Percentiles rank a stretch among this genome's conserved stretches.
These are phyloP conservation scores for Hydraecia micacea DNA, from an alignment of 2,888 invertebrate species.

Conservation along the genomic window DNA sequence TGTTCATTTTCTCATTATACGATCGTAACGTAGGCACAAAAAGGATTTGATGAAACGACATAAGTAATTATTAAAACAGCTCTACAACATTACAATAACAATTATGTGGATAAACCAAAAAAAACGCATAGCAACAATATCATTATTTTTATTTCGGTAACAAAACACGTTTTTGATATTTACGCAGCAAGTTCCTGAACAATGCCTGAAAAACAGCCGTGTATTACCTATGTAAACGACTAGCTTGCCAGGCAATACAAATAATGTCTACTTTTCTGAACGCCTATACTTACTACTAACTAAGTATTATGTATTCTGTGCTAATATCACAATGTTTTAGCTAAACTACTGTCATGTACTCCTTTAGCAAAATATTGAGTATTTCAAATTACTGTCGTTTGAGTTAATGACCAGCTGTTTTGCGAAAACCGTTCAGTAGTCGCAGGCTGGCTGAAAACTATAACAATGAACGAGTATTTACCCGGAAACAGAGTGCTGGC, in stretches of 20 bases:
- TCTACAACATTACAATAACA: neutral
- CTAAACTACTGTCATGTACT: constrained; percentile 2
- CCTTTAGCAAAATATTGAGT: constrained; percentile 52
- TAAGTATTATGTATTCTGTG: too few species aligned
- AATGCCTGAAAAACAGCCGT: neutral
- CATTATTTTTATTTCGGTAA: neutral
- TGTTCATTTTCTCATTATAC: neutral
- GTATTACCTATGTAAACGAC: constrained; percentile 27
- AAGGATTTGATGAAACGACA: too few species aligned
- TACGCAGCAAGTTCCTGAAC: constrained; percentile 6
- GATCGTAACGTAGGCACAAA: too few species aligned
- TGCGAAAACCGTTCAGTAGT: constrained; percentile 22
- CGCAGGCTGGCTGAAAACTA: neutral
- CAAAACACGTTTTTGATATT: neutral
- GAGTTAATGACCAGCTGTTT: constrained; percentile 31
- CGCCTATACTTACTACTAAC: too few species aligned
- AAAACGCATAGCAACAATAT: neutral
- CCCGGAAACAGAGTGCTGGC: neutral
- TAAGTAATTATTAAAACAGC: neutral
- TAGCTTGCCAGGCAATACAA: neutral
- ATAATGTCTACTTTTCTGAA: neutral
- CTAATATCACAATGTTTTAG: neutral
- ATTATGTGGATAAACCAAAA: neutral
- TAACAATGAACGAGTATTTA: neutral
- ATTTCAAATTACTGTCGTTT: constrained; percentile 38